A percentile compares a stretch with the other conserved stretches of the same genome.
These are phyloP conservation scores for Dendrolimus houi DNA, from an alignment of 2,888 invertebrate genomes.

Conservation along the genomic window DNA sequence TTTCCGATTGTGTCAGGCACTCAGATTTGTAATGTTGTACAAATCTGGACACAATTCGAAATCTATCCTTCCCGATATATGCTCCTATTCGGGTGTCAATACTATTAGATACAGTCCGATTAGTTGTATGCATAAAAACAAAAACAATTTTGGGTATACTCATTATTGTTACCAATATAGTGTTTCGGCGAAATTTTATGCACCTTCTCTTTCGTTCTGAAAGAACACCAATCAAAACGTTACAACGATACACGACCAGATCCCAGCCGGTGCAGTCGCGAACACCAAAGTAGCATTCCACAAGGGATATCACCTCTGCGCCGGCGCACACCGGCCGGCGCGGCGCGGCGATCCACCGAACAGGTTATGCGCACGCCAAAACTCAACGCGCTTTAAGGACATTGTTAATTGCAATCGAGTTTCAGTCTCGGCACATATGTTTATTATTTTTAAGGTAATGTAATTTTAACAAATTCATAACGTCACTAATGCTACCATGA, in stretches of 20 bases:
- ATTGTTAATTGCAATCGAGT: not conserved
- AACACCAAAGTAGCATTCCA: not conserved
- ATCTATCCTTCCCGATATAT: no score
- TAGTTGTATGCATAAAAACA: no score
- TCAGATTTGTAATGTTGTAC: no score
- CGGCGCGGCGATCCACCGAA: not conserved
- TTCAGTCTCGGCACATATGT: not conserved
- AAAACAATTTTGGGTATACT: no score
- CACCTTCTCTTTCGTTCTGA: no score
- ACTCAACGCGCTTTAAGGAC: not conserved
- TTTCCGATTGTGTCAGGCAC: no score
- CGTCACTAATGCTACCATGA: no score
- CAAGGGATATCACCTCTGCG: not conserved
- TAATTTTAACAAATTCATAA: not conserved
- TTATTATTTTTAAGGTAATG: not conserved
- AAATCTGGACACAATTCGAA: no score
- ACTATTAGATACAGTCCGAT: no score
- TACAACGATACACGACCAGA: not conserved
- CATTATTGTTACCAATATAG: no score
- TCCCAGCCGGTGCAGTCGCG: not conserved
- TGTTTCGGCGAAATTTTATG: no score
- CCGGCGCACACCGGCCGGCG: not conserved
- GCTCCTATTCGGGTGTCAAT: no score
- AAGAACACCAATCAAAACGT: not conserved
- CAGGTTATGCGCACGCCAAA: not conserved